These are phyloP conservation scores for Dorcus hopei DNA, from an alignment of 2,888 invertebrate species.

Conservation along the genomic window DNA sequence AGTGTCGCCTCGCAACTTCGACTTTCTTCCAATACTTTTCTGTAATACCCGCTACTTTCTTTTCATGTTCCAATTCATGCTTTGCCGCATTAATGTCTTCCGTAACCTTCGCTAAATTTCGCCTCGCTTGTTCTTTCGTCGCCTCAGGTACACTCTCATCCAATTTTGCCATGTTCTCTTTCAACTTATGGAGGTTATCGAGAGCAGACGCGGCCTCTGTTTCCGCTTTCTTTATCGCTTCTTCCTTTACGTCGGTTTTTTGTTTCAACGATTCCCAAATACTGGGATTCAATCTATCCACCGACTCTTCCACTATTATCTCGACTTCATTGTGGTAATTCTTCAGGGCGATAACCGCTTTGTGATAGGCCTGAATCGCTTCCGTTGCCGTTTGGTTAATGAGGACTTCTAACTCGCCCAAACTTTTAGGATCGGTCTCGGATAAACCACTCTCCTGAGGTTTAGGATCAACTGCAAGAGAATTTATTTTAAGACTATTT, in stretches of 20 bases:
- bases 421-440: conserved; percentile 46
- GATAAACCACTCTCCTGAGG: conserved; percentile 34
- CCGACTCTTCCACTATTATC: conserved; percentile 59
- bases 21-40: conserved; percentile 84
- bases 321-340: conserved; percentile 57
- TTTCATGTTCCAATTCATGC: conserved; percentile 56
- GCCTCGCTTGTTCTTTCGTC: conserved; percentile 52
- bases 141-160: conserved; percentile 45
- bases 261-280: conserved; percentile 58
- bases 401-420: conserved; percentile 57
- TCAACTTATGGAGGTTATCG: conserved; percentile 48
- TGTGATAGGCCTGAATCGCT: conserved; percentile 66
- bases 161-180: conserved; percentile 45
- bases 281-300: conserved; percentile 59
- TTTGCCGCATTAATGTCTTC: conserved; percentile 61
- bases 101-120: conserved; percentile 54
- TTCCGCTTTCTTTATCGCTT: conserved; percentile 56
- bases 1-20: conserved; percentile 58
- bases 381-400: conserved; percentile 57
- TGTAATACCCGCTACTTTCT: conserved; percentile 60
- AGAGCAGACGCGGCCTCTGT: conserved; percentile 51
- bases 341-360: conserved; percentile 58
- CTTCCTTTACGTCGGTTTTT: conserved; percentile 58
- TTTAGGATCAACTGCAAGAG: conserved; percentile 13
- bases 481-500: not conserved